These are phyloP conservation scores for Clitarchus hookeri DNA, from an alignment of 2,888 invertebrate species.

Conservation along the genomic window DNA sequence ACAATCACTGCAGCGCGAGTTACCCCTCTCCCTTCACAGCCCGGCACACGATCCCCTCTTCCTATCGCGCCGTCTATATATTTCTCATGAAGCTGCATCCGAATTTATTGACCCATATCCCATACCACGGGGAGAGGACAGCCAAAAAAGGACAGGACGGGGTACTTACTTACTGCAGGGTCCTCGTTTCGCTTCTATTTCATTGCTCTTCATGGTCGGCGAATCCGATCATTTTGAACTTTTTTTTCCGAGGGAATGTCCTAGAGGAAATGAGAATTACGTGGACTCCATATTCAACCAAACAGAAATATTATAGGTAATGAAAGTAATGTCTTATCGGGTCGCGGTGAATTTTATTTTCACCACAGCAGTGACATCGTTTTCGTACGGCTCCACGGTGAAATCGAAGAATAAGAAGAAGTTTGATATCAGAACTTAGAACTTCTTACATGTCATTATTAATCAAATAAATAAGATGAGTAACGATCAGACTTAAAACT, in stretches of 20 bases:
- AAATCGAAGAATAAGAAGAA: too few relatives aligned
- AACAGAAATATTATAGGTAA: not conserved
- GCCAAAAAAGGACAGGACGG: not conserved
- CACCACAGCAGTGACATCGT: too few relatives aligned
- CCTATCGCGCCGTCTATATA: not conserved
- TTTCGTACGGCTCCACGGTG: too few relatives aligned
- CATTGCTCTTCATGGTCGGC: not conserved
- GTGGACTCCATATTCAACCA: not conserved
- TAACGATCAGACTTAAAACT: too few relatives aligned
- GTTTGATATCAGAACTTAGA: too few relatives aligned
- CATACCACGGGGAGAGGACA: not conserved
- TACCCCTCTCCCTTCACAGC: not conserved
- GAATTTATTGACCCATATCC: constrained; percentile 14
- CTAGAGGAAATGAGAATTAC: not conserved
- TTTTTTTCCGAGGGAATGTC: not conserved
- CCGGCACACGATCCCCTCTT: not conserved
- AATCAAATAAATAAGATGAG: too few relatives aligned
- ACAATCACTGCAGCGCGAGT: constrained; percentile 7
- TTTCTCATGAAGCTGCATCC: not conserved
- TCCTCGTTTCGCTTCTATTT: not conserved
- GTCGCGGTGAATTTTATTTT: not conserved
- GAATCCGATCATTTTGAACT: not conserved
- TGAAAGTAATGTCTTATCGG: not conserved
- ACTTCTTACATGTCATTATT: too few relatives aligned
- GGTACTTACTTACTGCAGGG: not conserved